Evolutionary conservation across 2,113 vertebrate species (phyloP).

Genomic region (Apeltes quadracus): DNA sequence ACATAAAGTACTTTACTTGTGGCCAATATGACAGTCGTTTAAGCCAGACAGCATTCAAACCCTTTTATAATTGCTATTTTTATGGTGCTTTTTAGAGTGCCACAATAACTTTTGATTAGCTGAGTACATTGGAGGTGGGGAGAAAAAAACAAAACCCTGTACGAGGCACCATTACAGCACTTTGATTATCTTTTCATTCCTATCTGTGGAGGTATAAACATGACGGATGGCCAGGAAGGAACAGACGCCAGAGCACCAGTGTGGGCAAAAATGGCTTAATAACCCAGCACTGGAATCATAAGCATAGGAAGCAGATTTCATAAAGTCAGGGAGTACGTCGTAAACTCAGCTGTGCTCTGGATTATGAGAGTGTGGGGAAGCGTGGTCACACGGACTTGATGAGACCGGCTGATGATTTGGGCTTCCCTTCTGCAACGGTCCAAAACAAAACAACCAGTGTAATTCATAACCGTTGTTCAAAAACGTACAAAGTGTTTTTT

Average conservation of each 20-base stretch:
- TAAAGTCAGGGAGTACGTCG: constrained; percentile 38
- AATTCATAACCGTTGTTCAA: neutral
- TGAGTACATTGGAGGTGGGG: constrained; percentile 70
- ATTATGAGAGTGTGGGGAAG: constrained; percentile 51
- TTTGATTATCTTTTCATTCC: constrained; percentile 82
- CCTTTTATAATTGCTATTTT: constrained; percentile 80
- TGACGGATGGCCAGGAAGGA: constrained; percentile 71
- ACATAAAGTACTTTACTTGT: constrained; percentile 63
- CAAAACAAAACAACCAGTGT: neutral
- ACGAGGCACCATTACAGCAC: constrained; percentile 63
- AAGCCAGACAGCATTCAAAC: constrained; percentile 68
- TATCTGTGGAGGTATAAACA: constrained; percentile 75
- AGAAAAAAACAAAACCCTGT: constrained; percentile 49
- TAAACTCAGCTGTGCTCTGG: constrained; percentile 29
- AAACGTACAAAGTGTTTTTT: neutral
- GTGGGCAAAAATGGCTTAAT: constrained; percentile 59
- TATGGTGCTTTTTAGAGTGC: constrained; percentile 73
- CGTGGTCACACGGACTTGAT: constrained; percentile 28
- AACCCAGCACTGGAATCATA: constrained; percentile 44
- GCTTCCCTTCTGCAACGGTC: neutral
- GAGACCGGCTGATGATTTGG: constrained; percentile 20
- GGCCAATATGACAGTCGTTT: constrained; percentile 40
- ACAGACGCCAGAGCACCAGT: constrained; percentile 36
- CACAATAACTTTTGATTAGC: constrained; percentile 82
- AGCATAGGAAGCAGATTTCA: constrained; percentile 50